Conservation (phyloP, 2,113 vertebrate species). For the Mungos mungo region DNA sequence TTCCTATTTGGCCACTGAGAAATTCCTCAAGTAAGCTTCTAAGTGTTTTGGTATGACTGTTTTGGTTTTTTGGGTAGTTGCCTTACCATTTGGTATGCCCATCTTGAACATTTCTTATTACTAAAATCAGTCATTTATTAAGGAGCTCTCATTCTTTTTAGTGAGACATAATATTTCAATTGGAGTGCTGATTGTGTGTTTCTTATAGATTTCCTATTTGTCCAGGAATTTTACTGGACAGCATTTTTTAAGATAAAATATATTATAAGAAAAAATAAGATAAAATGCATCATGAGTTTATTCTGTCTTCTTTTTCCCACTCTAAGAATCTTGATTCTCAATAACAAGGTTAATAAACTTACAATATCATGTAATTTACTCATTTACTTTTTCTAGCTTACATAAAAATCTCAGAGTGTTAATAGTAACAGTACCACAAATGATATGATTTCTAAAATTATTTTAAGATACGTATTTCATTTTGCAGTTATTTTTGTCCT, state of each 20-base stretch:
- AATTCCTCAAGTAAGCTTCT: not conserved
- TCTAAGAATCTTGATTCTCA: not conserved
- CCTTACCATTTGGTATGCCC: not conserved
- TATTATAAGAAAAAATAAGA: not conserved
- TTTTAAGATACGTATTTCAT: not conserved
- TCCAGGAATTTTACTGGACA: not conserved
- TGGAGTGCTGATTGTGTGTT: not conserved
- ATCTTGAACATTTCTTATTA: not conserved
- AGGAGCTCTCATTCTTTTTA: not conserved
- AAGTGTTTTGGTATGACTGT: not conserved
- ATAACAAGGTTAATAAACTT: not conserved
- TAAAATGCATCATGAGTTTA: not conserved
- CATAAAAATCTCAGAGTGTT: not conserved
- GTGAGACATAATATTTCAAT: not conserved
- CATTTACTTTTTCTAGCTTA: not conserved
- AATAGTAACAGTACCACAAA: not conserved
- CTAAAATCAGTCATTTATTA: not conserved
- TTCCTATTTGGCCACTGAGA: not conserved
- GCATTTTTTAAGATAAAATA: not conserved
- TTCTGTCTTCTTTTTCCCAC: not conserved
- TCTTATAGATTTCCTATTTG: not conserved
- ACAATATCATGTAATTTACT: not conserved
- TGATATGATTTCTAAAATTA: not conserved
- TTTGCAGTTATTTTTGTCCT: not conserved
- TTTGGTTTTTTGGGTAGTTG: not conserved